Conservation (phyloP, 2,888 invertebrate genomes). For the Lycocerus yunnanus region DNA sequence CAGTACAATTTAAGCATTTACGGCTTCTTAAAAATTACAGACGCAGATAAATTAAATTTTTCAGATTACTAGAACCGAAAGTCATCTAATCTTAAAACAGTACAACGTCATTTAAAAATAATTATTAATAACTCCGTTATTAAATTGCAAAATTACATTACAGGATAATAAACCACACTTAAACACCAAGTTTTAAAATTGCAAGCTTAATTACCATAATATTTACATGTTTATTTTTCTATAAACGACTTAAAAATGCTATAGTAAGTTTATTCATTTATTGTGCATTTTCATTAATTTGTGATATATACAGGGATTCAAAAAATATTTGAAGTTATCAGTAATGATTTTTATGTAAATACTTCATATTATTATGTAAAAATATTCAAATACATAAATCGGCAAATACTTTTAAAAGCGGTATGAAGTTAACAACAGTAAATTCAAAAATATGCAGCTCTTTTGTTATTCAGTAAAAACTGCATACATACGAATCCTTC, state of each 20-base stretch:
- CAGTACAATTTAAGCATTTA: not conserved
- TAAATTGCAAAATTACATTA: not conserved
- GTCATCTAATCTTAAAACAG: not conserved
- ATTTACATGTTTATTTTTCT: not conserved
- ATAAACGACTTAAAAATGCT: not conserved
- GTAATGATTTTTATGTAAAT: too few species aligned
- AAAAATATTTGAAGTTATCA: too few species aligned
- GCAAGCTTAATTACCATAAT: not conserved
- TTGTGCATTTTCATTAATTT: not conserved
- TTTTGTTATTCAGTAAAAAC: too few species aligned
- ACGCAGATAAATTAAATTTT: not conserved
- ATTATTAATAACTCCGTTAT: not conserved
- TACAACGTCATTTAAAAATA: not conserved
- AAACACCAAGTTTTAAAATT: not conserved
- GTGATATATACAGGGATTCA: too few species aligned
- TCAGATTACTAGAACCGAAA: not conserved
- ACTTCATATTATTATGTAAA: too few species aligned
- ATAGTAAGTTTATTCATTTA: not conserved
- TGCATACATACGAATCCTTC: too few species aligned
- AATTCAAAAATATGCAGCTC: too few species aligned
- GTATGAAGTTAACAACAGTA: too few species aligned
- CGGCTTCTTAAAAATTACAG: not conserved
- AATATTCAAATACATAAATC: too few species aligned
- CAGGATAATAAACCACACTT: not conserved
- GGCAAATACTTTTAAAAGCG: too few species aligned